Percentiles rank a stretch among this genome's conserved stretches.
These are phyloP conservation scores for Tenodera sinensis DNA, from an alignment of 2,888 invertebrate species.

Conservation along the genomic window DNA sequence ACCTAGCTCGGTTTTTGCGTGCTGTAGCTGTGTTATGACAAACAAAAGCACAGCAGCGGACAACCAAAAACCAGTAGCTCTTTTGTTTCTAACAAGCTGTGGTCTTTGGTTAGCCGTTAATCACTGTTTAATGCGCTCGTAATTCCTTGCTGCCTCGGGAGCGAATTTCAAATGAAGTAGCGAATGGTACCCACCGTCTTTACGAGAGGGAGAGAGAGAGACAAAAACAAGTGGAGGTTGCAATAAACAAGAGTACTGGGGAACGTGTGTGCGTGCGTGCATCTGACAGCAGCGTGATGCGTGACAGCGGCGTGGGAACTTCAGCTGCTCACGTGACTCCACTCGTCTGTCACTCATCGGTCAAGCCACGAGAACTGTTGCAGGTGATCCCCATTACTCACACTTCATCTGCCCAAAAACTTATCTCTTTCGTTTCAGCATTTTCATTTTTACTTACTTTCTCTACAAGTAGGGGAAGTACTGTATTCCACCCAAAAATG, in stretches of 20 bases:
- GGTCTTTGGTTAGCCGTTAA: no score
- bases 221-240: neutral
- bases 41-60: no score
- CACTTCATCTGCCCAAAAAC: neutral
- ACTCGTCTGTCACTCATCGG: conserved; percentile 2
- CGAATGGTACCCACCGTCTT: neutral
- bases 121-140: no score
- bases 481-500: no score
- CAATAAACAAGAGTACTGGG: neutral
- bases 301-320: conserved; percentile 11
- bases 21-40: no score
- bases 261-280: neutral
- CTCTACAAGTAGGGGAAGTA: no score
- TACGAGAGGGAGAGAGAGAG: neutral
- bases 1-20: no score
- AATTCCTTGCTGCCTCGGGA: no score
- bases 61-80: no score
- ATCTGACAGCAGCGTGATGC: neutral
- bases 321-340: conserved; percentile 7
- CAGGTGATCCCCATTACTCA: neutral
- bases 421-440: no score
- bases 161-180: neutral
- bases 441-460: no score
- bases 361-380: neutral
- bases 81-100: no score